Evolutionary conservation across 2,888 invertebrate species (phyloP).

Genomic region (Drosophila melanocephala): DNA sequence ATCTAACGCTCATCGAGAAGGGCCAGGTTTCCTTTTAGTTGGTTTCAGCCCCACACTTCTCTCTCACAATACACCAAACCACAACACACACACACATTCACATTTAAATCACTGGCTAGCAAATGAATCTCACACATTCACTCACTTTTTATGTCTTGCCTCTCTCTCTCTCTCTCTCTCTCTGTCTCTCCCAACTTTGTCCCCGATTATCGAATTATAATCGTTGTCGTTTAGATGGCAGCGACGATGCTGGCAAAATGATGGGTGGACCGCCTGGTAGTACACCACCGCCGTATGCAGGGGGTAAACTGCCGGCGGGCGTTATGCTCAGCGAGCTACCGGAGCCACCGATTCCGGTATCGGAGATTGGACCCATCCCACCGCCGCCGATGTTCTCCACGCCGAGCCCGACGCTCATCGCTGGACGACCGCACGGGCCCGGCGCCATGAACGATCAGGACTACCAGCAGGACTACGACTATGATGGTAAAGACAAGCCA

Average conservation of each 20-base stretch:
- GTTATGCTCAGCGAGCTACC: constrained; percentile 94
- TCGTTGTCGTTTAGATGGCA: constrained; percentile 86
- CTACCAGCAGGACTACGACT: constrained; percentile 87
- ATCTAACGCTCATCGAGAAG: neutral
- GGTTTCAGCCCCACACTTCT: constrained; percentile 30
- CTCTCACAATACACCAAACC: constrained; percentile 7
- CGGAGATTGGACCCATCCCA: constrained; percentile 96
- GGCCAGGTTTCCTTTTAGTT: constrained; percentile 15
- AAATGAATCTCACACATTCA: constrained; percentile 40
- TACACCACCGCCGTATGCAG: constrained; percentile 84
- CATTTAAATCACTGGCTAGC: constrained; percentile 48
- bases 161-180: constrained; percentile 32
- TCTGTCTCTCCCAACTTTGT: constrained; percentile 7
- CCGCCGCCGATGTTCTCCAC: constrained; percentile 98
- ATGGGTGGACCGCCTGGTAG: constrained; percentile 84
- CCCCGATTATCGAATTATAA: constrained; percentile 31
- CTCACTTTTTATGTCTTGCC: constrained; percentile 44
- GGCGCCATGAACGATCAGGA: constrained; percentile 85
- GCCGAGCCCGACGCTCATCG: constrained; percentile 90
- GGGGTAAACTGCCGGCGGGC: constrained; percentile 85
- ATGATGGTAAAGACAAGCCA: constrained; percentile 87
- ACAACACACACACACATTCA: constrained; percentile 27
- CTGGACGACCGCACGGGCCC: constrained; percentile 86
- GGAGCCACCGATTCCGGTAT: constrained; percentile 95
- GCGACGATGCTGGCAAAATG: constrained; percentile 85